These are phyloP conservation scores for Lota lota DNA, from an alignment of 2,113 vertebrate species.

Conservation along the genomic window DNA sequence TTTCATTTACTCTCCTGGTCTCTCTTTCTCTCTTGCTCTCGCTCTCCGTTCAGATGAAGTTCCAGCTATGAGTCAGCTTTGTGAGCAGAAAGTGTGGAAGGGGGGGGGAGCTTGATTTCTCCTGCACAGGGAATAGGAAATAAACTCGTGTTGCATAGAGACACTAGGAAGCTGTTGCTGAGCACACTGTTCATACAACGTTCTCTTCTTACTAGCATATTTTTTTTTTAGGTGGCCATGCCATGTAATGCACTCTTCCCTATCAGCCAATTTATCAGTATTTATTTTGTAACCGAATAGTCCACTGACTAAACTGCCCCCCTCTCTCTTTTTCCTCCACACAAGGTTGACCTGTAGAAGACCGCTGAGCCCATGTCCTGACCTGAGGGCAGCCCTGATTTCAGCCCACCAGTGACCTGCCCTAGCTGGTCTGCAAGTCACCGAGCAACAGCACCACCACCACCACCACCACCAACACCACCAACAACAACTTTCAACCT, in stretches of 20 bases:
- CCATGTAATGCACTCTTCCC: too few relatives aligned
- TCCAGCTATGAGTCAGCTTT: constrained; percentile 70
- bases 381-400: constrained; percentile 55
- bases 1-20: constrained; percentile 62
- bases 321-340: constrained; percentile 24
- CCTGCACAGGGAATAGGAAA: constrained; percentile 37
- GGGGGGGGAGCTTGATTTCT: constrained; percentile 51
- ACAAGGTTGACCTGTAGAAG: constrained; percentile 52
- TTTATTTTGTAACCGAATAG: background rate
- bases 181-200: constrained; percentile 15
- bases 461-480: constrained; percentile 23
- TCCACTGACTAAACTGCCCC: background rate
- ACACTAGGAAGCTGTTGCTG: constrained; percentile 8
- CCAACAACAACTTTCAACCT: constrained; percentile 15
- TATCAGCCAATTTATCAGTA: too few relatives aligned
- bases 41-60: constrained; percentile 61
- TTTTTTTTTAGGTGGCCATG: background rate
- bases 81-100: constrained; percentile 60
- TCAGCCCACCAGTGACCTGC: constrained; percentile 26
- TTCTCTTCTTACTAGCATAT: background rate
- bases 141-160: constrained; percentile 29
- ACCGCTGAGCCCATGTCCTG: constrained; percentile 55
- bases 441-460: constrained; percentile 9
- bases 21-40: background rate
- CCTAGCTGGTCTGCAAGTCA: constrained; percentile 18